Base-by-base conservation (phyloP, 2,888 invertebrate genomes). In the Reticulitermes lucifugus region DNA sequence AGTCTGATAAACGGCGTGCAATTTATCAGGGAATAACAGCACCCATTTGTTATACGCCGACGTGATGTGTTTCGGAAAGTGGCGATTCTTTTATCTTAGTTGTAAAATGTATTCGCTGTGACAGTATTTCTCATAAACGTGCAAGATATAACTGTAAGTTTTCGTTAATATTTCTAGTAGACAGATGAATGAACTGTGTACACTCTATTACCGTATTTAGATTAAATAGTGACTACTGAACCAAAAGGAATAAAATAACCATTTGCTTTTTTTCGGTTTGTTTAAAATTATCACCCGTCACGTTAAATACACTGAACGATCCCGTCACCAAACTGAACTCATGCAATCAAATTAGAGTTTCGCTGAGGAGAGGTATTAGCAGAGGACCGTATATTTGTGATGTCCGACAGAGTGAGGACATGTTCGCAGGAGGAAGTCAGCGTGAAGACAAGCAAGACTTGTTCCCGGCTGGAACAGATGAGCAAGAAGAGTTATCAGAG, bases 381-480 rank as follows among this genome's bases (percentile, higher is more conserved):
- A 14, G 3, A 18, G 60, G 10, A n/a, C 2, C 60, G 10, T 60
- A 18, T 60, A 21, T 21, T 65, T 65, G 65, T 65, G 14, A 65
- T 65, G 65, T 65, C 65, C 65, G 65, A 65, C 25, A 21, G 12
- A 12, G 65, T 65, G 10, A 65, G 65, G 65, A 65, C 65, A 65
- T 65, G 65, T 65, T 65, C n/a, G 10, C 65, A 65, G 65, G 65
- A 65, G n/a, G 25, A n/a, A n/a, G 65, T 25, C 65, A 3, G n/a
- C n/a, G n/a, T n/a, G n/a, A 65, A n/a, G 65, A 65, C 65, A 65
- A 25, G 14, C 65, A 65, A 65, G 65, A 65, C 65, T 65, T 65
- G 10, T 65, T n/a, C 65, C n/a, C 65, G 9, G 65, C 12, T 25
- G 14, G 65, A 10, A n/a, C 6, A 9, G 65, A 65, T 5, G 65